Base-by-base conservation (phyloP, 2,888 invertebrate genomes). In the Morpho helenor region DNA sequence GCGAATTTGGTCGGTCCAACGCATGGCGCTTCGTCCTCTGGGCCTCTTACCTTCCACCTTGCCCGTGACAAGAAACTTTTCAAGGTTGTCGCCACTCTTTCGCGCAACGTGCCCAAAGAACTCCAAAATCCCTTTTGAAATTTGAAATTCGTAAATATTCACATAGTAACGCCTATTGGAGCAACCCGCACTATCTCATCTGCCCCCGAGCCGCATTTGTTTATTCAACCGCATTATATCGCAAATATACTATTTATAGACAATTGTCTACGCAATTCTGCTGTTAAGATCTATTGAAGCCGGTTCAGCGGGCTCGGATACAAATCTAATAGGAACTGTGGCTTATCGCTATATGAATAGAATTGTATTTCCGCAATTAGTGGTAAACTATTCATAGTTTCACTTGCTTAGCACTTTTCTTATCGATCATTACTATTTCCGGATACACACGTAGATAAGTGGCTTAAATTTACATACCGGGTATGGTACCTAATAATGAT, bases 171-270 rank as follows among this genome's bases (percentile, higher is more conserved):
- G 5, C 1, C 23, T 48, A n/a, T 10, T 42, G 48, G 47, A 54
- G 48, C 63, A 63, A 64, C 63, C 65, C 57, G 63, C 65, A 66
- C 62, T 70, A 70, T 71, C 70, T 67, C 67, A 66, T 68, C 68
- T 66, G 59, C 66, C 60, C 54, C 64, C 66, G 61, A 58, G 63
- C 63, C 66, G 68, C 66, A 69, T 74, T 71, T 69, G 69, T 72
- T 73, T 69, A 67, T 69, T 69, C 66, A 67, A 66, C 62, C 64
- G 52, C 63, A 62, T 63, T 63, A 65, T 66, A 58, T 62, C 57
- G 63, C 63, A 63, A 65, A 67, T 61, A 56, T 57, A 64, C 56
- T 64, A 62, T 66, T 64, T 66, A 62, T 64, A 59, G 58, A 57
- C 59, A 53, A 66, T 66, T 64, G 65, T 64, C 61, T 58, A 58